Evolutionary conservation across 2,797 vertebrate genomes (phyloP).

Genomic region (Pantherophis vulpinus): DNA sequence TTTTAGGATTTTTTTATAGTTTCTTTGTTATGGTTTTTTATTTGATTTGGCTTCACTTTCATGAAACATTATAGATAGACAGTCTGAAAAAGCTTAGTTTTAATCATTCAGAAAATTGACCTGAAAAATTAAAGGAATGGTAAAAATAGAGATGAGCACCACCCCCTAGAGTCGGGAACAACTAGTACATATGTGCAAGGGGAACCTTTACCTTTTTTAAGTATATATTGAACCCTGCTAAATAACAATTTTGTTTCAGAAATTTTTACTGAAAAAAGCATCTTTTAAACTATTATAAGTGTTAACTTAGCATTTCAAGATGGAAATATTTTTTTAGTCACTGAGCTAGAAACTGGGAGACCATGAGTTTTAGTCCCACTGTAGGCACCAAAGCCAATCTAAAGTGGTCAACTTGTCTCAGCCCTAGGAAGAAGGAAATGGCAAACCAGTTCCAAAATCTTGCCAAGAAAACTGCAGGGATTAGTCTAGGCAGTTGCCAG

Average conservation of each 20-base stretch:
- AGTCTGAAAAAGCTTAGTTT: background rate
- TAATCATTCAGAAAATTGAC: background rate
- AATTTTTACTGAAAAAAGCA: background rate
- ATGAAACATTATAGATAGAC: background rate
- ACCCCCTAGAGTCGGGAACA: too few relatives aligned
- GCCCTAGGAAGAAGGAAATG: background rate
- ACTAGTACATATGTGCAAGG: too few relatives aligned
- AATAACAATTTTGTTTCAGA: background rate
- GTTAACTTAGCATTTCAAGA: background rate
- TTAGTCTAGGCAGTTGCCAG: background rate
- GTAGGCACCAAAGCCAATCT: background rate
- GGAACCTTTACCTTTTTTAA: too few relatives aligned
- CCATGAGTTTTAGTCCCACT: background rate
- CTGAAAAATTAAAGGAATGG: background rate
- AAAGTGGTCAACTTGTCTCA: background rate
- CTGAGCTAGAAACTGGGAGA: background rate
- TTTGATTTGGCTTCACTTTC: background rate
- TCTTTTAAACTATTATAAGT: background rate
- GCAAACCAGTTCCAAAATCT: background rate
- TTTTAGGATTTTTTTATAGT: background rate
- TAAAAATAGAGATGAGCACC: background rate
- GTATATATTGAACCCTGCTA: background rate
- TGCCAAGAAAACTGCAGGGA: too few relatives aligned
- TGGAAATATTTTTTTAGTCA: background rate
- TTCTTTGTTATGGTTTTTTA: background rate